Percentiles rank a stretch among this genome's conserved stretches.
Evolutionary conservation across 2,113 vertebrate genomes (phyloP).

Genomic region (Bostrychus sinensis): DNA sequence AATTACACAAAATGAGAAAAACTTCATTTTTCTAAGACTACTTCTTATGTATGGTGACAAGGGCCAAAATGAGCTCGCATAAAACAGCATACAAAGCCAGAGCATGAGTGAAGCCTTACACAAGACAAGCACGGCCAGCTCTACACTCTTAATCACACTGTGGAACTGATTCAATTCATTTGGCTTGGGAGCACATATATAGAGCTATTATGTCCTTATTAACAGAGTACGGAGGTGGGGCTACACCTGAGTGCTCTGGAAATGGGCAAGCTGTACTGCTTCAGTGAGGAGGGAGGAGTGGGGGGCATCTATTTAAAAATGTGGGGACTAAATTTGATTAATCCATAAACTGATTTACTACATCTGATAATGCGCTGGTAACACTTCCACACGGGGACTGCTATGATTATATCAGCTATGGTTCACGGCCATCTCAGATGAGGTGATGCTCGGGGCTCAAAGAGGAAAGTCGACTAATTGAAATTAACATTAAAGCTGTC

Average conservation of each 20-base stretch:
- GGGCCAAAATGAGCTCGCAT: constrained; percentile 9
- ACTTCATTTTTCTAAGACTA: not conserved
- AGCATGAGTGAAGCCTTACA: constrained; percentile 1
- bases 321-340: constrained; percentile 71
- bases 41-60: not conserved
- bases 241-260: constrained; percentile 71
- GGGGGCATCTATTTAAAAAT: constrained; percentile 42
- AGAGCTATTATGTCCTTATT: constrained; percentile 71
- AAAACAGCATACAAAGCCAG: not conserved
- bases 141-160: constrained; percentile 58
- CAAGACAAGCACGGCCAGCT: constrained; percentile 23
- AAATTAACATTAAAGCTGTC: constrained; percentile 62
- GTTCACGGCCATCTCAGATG: constrained; percentile 70
- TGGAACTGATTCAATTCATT: constrained; percentile 75
- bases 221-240: constrained; percentile 67
- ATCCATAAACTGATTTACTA: constrained; percentile 77
- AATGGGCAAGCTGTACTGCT: constrained; percentile 55
- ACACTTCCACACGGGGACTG: constrained; percentile 63
- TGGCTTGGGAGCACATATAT: constrained; percentile 66
- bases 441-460: constrained; percentile 63
- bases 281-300: constrained; percentile 10
- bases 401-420: constrained; percentile 74
- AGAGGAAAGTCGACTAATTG: constrained; percentile 50
- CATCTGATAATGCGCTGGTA: constrained; percentile 72
- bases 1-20: not conserved